Base-by-base conservation (phyloP, 1,140 invertebrate species). In the Phenacoccus solenopsis region DNA sequence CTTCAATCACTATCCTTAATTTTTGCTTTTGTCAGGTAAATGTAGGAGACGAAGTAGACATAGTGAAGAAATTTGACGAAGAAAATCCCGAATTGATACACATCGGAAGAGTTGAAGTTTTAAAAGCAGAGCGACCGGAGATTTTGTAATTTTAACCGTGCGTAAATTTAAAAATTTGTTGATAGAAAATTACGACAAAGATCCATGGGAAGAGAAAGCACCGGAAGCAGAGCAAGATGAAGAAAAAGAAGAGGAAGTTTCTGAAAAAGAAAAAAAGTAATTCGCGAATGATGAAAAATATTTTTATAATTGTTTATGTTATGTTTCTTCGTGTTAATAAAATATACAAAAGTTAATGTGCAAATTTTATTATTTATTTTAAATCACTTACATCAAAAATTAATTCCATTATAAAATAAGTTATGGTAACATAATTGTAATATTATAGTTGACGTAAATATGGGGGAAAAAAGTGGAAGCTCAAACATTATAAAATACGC, bases 11-110 rank as follows among this genome's bases (percentile, higher is more conserved):
- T 22, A 70, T 5, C 32, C 28, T 10, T n/a, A 12, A 20, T 28
- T 70, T 28, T 16, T 70, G 13, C 24, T 49, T 69, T 70, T 76
- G 76, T 68, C 73, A 85, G 84, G 75, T 83, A 1, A 72, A 76
- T 28, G 57, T 81, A 73, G 84, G 82, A 21, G 86, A 88, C 80
- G 85, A 87, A 81, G 78, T 89, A 70, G 87, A 89, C 78, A 71
- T 87, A 0, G 80, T 89, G 69, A 82, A 82, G 76, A 80, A 82
- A 68, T 73, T 78, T 12, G 86, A 82, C 77, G 74, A 79, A 4
- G 79, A 81, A 27, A 88, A 88, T 78, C 78, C 83, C 3, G 77
- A 83, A 13, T 83, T 86, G 73, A 76, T 88, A 4, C 79, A 81
- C 75, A 80, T 89, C 10, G 77, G 82, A n/a, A 78, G 87, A 74